Base-by-base conservation (phyloP, 2,888 invertebrate species). In the Amphipyra berbera region DNA sequence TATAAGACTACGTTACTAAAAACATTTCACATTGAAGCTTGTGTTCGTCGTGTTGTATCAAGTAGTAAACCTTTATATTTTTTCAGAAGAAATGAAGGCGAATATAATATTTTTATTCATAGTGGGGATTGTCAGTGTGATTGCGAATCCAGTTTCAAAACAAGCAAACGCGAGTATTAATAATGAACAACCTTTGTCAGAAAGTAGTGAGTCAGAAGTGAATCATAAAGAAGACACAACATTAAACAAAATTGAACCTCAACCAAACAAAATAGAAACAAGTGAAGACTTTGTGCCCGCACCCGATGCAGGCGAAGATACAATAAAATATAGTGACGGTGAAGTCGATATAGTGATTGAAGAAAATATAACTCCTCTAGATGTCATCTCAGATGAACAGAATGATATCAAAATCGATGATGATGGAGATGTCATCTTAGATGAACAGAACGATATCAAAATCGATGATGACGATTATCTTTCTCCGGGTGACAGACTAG, bases 11-110 rank as follows among this genome's bases (percentile, higher is more conserved):
- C 62, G 48, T 59, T 60, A 61, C 58, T 56, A 64, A 73, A 37
- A 69, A 70, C 38, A 57, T 41, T 44, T 69, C 72, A 76, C 72
- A 78, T 65, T 81, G 55, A 52, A 56, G 41, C 10, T 52, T 12
- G 45, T 65, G 62, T 75, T 44, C 13, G 54, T 14, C 48, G 41
- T 35, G 47, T 37, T 38, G 13, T 44, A 54, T 41, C 56, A 53
- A 80, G 48, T 48, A 44, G 27, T 40, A 61, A 37, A 37, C 37
- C 3, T 37, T 72, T 59, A 56, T 8, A 46, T 83, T 68, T 48
- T 91, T 81, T 53, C 89, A 93, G 92, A 87, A 87, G 85, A 88
- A 89, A 93, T 94, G 94, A 91, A 89, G 75, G 76, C 50, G 9
- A 56, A 56, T 37, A 61, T 83, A 63, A 54, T 86, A 62, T 68